Evolutionary conservation across 2,113 vertebrate species (phyloP).

Genomic region (Athene cunicularia): DNA sequence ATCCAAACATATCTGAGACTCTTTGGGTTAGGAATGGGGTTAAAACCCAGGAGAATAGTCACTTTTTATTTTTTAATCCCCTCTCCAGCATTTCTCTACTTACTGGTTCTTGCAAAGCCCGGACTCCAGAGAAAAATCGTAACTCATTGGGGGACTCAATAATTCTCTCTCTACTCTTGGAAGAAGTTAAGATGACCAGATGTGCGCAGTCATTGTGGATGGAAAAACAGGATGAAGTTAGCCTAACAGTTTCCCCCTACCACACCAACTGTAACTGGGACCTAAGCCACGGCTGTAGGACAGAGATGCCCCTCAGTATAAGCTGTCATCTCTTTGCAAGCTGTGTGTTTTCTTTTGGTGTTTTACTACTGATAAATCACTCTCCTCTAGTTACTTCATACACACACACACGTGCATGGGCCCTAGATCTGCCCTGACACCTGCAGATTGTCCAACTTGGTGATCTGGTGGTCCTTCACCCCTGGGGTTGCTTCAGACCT

Average conservation of each 20-base stretch:
- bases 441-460: background rate
- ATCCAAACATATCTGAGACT: slow-evolving; percentile 31
- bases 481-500: background rate
- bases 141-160: background rate
- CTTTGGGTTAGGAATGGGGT: background rate
- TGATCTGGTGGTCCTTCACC: background rate
- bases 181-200: background rate
- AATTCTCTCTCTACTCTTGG: background rate
- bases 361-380: background rate
- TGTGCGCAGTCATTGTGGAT: background rate
- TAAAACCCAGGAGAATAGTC: background rate
- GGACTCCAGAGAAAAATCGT: background rate
- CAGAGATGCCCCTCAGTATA: background rate
- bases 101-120: background rate
- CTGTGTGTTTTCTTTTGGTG: background rate
- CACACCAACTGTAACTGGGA: background rate
- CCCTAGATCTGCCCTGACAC: background rate
- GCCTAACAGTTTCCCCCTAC: background rate
- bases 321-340: background rate
- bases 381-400: background rate
- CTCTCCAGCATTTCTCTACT: background rate
- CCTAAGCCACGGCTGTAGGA: background rate
- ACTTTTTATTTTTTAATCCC: background rate
- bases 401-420: fast-evolving
- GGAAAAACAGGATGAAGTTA: background rate